Percentiles rank a stretch among this genome's conserved stretches.
Evolutionary conservation across 2,797 vertebrate genomes (phyloP).

Genomic region (Meriones psammophilus): DNA sequence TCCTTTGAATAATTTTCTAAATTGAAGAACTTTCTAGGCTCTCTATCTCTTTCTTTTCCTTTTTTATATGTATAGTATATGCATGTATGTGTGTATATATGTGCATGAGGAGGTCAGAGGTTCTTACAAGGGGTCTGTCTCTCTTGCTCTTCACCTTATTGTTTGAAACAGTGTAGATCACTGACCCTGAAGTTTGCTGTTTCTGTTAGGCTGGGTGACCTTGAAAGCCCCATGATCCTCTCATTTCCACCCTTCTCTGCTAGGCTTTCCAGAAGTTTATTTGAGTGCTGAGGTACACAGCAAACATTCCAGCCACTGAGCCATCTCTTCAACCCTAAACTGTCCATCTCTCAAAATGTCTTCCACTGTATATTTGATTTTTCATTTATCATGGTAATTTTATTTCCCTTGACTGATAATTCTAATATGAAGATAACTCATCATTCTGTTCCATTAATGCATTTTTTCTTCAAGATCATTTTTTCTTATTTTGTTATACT

Average conservation of each 20-base stretch:
- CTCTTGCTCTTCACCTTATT: not conserved
- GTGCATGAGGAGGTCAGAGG: not conserved
- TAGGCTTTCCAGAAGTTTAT: not conserved
- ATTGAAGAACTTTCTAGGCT: not conserved
- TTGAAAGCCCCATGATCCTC: not conserved
- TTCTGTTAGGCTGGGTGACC: not conserved
- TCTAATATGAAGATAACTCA: not conserved
- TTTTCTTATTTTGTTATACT: not conserved
- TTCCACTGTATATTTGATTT: not conserved
- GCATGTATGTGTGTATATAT: not conserved
- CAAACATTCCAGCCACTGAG: not conserved
- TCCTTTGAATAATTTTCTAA: not conserved
- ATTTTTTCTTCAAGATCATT: not conserved
- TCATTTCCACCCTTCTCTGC: not conserved
- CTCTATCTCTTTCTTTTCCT: not conserved
- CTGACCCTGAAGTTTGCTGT: not conserved
- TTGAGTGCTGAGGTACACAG: not conserved
- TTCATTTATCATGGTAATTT: not conserved
- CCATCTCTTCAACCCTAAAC: not conserved
- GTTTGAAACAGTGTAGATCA: not conserved
- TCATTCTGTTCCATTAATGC: not conserved
- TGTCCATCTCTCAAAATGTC: not conserved
- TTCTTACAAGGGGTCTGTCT: not conserved
- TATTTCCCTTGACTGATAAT: not conserved
- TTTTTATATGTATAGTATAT: not conserved